These are phyloP conservation scores for Pachyramphus minor DNA, from an alignment of 2,113 vertebrate genomes.

Conservation along the genomic window DNA sequence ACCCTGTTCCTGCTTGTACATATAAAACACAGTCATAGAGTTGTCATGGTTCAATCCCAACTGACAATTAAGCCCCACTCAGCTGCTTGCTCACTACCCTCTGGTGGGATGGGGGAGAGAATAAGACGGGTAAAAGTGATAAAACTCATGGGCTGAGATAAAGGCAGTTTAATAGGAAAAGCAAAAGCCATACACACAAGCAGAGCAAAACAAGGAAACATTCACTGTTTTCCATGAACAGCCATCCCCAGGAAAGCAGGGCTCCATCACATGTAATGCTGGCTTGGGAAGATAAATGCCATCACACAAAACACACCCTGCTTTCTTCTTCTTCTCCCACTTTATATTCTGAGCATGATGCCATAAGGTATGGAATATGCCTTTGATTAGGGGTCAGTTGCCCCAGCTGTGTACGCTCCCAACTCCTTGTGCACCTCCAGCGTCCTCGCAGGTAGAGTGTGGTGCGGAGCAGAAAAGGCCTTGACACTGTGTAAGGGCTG, in stretches of 20 bases:
- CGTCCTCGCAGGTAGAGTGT: neutral
- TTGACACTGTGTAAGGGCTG: neutral
- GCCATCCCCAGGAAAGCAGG: neutral
- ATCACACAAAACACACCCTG: accelerated
- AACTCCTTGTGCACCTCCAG: neutral
- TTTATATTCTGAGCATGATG: neutral
- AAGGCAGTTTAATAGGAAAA: neutral
- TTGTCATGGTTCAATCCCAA: neutral
- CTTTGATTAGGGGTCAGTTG: neutral
- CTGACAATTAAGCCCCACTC: neutral
- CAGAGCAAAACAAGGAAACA: neutral
- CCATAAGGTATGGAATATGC: neutral
- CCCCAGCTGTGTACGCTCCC: neutral
- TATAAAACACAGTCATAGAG: neutral
- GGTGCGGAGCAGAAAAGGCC: neutral
- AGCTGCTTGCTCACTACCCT: neutral
- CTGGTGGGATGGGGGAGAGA: neutral
- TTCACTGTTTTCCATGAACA: neutral
- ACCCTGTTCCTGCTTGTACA: neutral
- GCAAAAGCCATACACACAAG: accelerated
- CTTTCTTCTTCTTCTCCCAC: neutral
- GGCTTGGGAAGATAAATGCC: neutral
- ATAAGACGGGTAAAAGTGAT: neutral
- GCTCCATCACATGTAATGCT: neutral
- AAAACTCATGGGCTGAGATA: neutral